A percentile compares a stretch with the other conserved stretches of the same genome.
Evolutionary conservation across 2,113 vertebrate genomes (phyloP).

Genomic region (Sorex fumeus): DNA sequence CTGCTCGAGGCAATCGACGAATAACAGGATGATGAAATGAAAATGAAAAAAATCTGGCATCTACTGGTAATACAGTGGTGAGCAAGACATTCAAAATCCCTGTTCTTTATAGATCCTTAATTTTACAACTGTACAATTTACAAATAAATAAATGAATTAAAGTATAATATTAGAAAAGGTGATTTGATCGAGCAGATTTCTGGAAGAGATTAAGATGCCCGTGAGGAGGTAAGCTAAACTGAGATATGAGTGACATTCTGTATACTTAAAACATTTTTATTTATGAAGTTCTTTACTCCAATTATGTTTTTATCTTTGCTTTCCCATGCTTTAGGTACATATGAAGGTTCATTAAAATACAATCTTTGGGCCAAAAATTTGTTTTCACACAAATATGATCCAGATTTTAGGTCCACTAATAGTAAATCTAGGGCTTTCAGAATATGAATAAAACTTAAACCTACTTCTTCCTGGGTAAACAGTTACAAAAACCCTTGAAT

Average conservation of each 20-base stretch:
- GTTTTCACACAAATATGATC: conserved; percentile 11
- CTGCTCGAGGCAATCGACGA: too few species aligned
- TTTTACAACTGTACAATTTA: too few species aligned
- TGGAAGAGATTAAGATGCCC: not conserved
- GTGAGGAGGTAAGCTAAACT: conserved; percentile 27
- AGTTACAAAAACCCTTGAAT: not conserved
- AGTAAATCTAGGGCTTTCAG: not conserved
- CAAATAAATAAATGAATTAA: too few species aligned
- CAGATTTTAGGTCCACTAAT: not conserved
- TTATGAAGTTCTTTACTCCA: conserved; percentile 48
- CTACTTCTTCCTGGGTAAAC: conserved; percentile 8
- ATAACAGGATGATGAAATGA: too few species aligned
- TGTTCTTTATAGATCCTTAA: conserved; percentile 32
- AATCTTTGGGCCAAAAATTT: not conserved
- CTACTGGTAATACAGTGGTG: not conserved
- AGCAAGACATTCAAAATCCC: not conserved
- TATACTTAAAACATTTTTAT: conserved; percentile 6
- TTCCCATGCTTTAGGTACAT: not conserved
- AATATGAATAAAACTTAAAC: conserved; percentile 16
- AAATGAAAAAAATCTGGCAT: too few species aligned
- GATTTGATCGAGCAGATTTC: too few species aligned
- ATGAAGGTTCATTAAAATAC: conserved; percentile 4
- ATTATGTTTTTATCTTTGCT: not conserved
- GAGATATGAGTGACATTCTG: not conserved
- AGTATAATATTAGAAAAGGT: not conserved